These are phyloP conservation scores for Azemiops feae DNA, from an alignment of 2,113 vertebrate genomes.

Conservation along the genomic window DNA sequence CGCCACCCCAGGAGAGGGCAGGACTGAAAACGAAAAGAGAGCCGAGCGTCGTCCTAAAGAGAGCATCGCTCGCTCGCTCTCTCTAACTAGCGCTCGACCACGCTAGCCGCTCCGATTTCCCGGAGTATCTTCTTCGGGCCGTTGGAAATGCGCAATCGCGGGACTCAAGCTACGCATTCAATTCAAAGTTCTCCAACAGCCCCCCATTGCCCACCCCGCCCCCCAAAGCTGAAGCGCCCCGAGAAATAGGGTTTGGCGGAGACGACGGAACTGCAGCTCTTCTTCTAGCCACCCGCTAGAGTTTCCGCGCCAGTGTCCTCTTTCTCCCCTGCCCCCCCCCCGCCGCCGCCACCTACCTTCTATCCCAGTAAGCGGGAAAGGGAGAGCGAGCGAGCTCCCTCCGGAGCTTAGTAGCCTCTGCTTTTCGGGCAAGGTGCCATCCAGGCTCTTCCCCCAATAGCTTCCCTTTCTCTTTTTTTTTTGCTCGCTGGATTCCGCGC, in stretches of 20 bases:
- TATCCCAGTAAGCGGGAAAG: background rate
- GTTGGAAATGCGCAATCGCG: background rate
- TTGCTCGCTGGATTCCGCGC: background rate
- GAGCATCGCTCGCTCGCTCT: background rate
- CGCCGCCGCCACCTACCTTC: background rate
- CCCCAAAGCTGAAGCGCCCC: background rate
- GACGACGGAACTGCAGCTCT: background rate
- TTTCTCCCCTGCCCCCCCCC: background rate
- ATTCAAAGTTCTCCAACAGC: background rate
- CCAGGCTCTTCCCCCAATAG: background rate
- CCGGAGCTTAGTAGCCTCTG: background rate
- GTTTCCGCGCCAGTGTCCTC: background rate
- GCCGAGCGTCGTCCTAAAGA: too few species aligned
- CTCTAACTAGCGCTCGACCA: too few species aligned
- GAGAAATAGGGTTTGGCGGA: background rate
- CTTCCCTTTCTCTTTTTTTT: background rate
- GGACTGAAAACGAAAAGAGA: background rate
- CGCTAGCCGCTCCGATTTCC: background rate
- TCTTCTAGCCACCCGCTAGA: background rate
- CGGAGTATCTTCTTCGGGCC: background rate
- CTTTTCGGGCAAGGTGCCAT: background rate
- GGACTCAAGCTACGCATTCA: background rate
- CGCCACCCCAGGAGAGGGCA: too few species aligned
- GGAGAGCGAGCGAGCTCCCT: background rate
- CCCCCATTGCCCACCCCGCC: too few species aligned